phyloP scores from a whole-genome alignment of 2,888 invertebrate species.

The Chrysina gloriosa region DNA sequence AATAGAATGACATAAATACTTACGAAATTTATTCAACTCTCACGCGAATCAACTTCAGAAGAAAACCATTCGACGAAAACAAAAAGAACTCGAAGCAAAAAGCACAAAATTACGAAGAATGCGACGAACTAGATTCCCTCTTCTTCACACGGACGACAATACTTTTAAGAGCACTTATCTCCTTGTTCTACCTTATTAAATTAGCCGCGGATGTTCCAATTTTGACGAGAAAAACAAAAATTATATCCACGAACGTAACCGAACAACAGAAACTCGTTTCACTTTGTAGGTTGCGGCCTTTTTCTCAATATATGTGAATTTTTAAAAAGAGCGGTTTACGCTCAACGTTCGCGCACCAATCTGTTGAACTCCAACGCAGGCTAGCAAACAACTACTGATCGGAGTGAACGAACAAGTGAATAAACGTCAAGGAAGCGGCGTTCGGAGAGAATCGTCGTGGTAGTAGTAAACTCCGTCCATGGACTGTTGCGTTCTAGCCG shows the following conservation, averaged over 20 bases:
- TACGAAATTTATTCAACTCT: neutral
- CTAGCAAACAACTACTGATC: constrained; percentile 36
- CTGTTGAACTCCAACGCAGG: constrained; percentile 6
- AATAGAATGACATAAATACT: constrained; percentile 3
- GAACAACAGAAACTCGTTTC: constrained; percentile 35
- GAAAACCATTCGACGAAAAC: neutral
- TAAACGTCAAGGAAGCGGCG: constrained; percentile 41
- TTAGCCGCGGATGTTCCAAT: constrained; percentile 7
- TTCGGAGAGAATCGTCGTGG: too few relatives aligned
- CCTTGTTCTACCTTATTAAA: neutral
- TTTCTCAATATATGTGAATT: neutral
- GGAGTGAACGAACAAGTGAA: constrained; percentile 40
- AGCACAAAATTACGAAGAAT: neutral
- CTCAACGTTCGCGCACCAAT: neutral
- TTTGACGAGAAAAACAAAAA: neutral
- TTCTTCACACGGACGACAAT: too few relatives aligned
- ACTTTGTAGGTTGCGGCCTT: neutral
- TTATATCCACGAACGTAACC: neutral
- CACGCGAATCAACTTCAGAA: neutral
- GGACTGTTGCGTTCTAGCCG: constrained; percentile 31
- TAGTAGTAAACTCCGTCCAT: too few relatives aligned
- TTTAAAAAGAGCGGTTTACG: constrained; percentile 4
- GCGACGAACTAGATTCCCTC: too few relatives aligned
- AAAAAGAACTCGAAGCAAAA: neutral
- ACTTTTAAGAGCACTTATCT: too few relatives aligned